Base-by-base conservation (phyloP, 2,113 vertebrate genomes). In the Sylvilagus bachmani region DNA sequence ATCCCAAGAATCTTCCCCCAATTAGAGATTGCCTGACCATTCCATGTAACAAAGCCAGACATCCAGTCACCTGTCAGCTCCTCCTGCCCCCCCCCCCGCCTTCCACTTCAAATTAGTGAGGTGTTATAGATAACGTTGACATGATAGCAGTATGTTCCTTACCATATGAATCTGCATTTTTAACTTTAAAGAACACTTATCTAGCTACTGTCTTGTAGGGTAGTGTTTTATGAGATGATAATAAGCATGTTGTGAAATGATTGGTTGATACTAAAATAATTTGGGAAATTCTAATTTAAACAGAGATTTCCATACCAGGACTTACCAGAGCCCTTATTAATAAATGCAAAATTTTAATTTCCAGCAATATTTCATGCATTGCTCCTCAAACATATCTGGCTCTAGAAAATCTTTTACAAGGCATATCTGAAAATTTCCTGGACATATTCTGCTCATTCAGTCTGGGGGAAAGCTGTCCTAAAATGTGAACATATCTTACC, bases 61-160 rank as follows among this genome's bases (percentile, higher is more conserved):
- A 44, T 38, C 33, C 12, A 51, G 73, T 51, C 55, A 21, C 66
- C 33, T 61, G 1, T 51, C 29, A 61, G 21, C 51, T 44, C 44
- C 86, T 66, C 70, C 69, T 75, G 31, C 25, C 4, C 8, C 36
- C 36, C 2, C 55, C 29, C 27, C 16, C 7, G 1, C 16, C 36
- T 29, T 91, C 81, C 17, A 91, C 38, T 95, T 93, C 58, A 95
- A 36, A 80, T 89, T 38, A 75, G 6, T 95, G 55, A 81, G 21
- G 55, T 49, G 85, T 81, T 67, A 21, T 62, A 77, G 10, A 19
- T 77, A 94, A 49, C 64, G 31, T 29, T 92, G 58, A 11, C 38
- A 33, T 82, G 81, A 25, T 44, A 84, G 27, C 6, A 61, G n/a
- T 70, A 58, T 78, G 38, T 83, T 49, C 51, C 9, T 90, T 75